Evolutionary conservation across 2,797 vertebrate species (phyloP).

Genomic region (Chelon auratus): DNA sequence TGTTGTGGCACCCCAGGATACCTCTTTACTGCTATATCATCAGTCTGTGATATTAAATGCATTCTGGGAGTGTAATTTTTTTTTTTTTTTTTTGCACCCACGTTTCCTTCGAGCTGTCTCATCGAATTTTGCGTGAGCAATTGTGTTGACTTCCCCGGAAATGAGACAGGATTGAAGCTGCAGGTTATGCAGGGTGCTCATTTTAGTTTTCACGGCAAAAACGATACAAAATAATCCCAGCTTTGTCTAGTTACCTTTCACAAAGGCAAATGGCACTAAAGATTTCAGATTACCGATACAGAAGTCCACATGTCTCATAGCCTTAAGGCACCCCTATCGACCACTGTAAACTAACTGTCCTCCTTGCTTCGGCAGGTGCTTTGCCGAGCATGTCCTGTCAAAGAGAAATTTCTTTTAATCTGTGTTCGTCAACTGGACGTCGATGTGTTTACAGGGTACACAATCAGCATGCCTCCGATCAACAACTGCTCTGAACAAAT

Average conservation of each 20-base stretch:
- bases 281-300: neutral
- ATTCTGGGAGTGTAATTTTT: constrained; percentile 3
- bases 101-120: constrained; percentile 15
- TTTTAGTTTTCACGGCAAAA: neutral
- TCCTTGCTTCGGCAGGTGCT: neutral
- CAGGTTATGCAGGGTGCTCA: neutral
- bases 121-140: constrained; percentile 17
- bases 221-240: too few relatives aligned
- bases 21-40: constrained; percentile 1
- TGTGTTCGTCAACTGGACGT: constrained; percentile 36
- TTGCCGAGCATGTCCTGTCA: neutral
- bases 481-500: constrained; percentile 69
- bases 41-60: neutral
- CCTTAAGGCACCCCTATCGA: too few relatives aligned
- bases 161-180: neutral
- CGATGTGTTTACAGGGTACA: constrained; percentile 34
- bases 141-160: constrained; percentile 14
- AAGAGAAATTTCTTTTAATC: constrained; percentile 8
- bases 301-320: too few relatives aligned
- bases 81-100: neutral
- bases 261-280: too few relatives aligned
- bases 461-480: constrained; percentile 57
- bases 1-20: neutral
- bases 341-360: neutral
- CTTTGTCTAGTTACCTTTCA: too few relatives aligned